A percentile compares a stretch with the other conserved stretches of the same genome.
These are phyloP conservation scores for Heliconius cydno DNA, from an alignment of 2,888 invertebrate species.

Conservation along the genomic window DNA sequence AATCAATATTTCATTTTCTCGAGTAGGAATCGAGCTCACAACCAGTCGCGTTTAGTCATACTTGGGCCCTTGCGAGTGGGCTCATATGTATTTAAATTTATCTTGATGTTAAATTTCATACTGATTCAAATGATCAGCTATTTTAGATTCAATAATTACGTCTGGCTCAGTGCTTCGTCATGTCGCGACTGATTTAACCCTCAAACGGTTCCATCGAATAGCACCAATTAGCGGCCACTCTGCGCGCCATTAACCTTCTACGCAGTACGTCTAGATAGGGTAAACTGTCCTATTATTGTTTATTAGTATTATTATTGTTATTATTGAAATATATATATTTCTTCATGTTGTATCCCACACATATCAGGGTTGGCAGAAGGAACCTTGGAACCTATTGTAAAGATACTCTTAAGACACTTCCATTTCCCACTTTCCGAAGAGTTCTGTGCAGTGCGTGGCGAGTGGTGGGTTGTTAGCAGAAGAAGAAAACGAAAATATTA, in stretches of 20 bases:
- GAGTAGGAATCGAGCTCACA: no score
- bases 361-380: no score
- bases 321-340: no score
- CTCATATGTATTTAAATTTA: background rate
- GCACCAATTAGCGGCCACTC: constrained; percentile 44
- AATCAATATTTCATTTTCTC: no score
- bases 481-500: background rate
- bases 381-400: no score
- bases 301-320: no score
- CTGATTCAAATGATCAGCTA: background rate
- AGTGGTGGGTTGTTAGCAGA: no score
- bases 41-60: no score
- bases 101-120: background rate
- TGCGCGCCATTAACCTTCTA: constrained; percentile 33
- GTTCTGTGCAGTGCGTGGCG: no score
- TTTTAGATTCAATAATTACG: background rate
- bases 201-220: constrained; percentile 37
- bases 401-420: no score
- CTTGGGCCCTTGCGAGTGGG: background rate
- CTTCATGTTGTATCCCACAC: no score
- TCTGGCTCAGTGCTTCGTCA: background rate
- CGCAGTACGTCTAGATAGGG: constrained; percentile 23
- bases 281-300: background rate
- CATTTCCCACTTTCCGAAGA: no score
- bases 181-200: constrained; percentile 26